phyloP scores from a whole-genome alignment of 2,888 invertebrate genomes.

The Automeris io region DNA sequence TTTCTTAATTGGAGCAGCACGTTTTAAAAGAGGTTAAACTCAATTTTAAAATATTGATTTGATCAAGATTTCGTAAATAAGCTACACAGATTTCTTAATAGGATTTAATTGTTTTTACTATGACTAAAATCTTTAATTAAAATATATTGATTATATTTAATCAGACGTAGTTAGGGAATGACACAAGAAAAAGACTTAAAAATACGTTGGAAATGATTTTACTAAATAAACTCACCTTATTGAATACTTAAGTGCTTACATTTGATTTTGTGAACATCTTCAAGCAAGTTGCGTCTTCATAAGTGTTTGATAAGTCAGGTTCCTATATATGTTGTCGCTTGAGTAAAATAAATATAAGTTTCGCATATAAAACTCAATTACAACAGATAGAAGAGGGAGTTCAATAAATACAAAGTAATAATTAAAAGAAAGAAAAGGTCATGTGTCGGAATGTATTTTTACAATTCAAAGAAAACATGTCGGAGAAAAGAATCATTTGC shows the following conservation, averaged over 20 bases:
- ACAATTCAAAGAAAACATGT: neutral
- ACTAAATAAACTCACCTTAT: slow-evolving; percentile 58
- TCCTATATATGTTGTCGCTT: too few relatives aligned
- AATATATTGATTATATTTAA: too few relatives aligned
- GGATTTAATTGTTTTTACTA: too few relatives aligned
- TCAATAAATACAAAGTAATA: neutral
- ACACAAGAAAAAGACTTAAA: too few relatives aligned
- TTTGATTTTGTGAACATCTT: slow-evolving; percentile 47
- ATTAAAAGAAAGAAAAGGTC: neutral
- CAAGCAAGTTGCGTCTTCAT: slow-evolving; percentile 33
- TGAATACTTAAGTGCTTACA: slow-evolving; percentile 49
- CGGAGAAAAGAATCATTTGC: slow-evolving; percentile 21
- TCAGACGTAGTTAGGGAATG: too few relatives aligned
- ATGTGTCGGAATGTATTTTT: neutral
- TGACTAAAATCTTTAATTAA: too few relatives aligned
- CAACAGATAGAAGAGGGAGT: neutral
- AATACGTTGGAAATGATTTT: too few relatives aligned
- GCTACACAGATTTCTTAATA: too few relatives aligned
- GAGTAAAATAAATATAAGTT: neutral
- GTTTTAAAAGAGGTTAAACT: too few relatives aligned
- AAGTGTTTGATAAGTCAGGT: slow-evolving; percentile 58
- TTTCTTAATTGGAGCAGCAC: slow-evolving; percentile 12
- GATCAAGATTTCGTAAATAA: too few relatives aligned
- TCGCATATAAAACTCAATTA: too few relatives aligned
- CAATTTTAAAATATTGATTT: too few relatives aligned